These are phyloP conservation scores for Amazona guildingii DNA, from an alignment of 2,113 vertebrate species.

Conservation along the genomic window DNA sequence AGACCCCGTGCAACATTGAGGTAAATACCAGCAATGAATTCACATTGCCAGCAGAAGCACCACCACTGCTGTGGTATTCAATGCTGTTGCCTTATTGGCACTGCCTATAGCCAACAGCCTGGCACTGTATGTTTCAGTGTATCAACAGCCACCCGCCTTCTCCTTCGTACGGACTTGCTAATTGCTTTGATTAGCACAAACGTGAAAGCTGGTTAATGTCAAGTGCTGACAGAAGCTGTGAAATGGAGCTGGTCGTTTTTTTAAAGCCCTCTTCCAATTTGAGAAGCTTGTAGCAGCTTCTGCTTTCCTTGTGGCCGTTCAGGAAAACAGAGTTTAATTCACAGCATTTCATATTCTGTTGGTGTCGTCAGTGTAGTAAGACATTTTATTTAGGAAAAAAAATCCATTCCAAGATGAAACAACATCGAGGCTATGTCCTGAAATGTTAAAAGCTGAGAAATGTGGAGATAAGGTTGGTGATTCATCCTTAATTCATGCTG, in stretches of 20 bases:
- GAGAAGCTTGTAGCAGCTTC: neutral
- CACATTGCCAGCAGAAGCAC: neutral
- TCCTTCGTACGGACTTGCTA: neutral
- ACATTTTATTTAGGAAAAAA: neutral
- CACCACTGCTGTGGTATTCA: neutral
- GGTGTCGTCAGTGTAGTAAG: neutral
- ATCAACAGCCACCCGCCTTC: neutral
- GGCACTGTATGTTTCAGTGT: no score
- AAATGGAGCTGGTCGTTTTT: neutral
- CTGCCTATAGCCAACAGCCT: neutral
- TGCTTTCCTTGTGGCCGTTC: neutral
- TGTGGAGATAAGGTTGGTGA: neutral
- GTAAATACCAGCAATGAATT: neutral
- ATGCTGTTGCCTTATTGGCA: neutral
- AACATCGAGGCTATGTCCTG: neutral
- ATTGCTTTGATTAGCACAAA: neutral
- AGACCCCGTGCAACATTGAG: neutral
- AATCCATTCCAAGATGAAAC: neutral
- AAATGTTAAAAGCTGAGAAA: neutral
- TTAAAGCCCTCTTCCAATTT: neutral
- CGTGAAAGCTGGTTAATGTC: neutral
- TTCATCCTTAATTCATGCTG: neutral
- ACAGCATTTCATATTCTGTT: neutral
- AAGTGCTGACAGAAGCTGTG: neutral
- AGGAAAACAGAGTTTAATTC: neutral